Conservation (phyloP, 2,888 invertebrate species). For the Scaptomyza cyrtandrae region DNA sequence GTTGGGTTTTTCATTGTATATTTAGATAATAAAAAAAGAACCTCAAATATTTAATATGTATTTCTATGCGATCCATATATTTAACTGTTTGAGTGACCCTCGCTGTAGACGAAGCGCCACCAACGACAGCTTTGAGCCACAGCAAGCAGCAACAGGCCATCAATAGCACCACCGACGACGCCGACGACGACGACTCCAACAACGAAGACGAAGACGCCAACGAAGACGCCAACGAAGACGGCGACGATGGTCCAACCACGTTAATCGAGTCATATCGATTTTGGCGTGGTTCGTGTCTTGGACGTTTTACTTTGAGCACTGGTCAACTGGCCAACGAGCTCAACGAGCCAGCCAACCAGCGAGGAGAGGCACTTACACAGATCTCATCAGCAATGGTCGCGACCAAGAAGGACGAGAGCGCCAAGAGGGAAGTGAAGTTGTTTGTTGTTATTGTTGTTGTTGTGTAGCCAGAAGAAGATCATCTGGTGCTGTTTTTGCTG, state of each 20-base stretch:
- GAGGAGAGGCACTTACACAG: slow-evolving; percentile 63
- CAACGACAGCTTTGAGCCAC: slow-evolving; percentile 61
- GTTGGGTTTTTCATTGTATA: too few relatives aligned
- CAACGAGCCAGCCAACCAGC: slow-evolving; percentile 21
- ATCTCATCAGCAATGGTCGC: slow-evolving; percentile 64
- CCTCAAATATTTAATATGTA: too few relatives aligned
- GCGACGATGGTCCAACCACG: slow-evolving; percentile 58
- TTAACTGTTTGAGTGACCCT: slow-evolving; percentile 17
- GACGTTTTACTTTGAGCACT: slow-evolving; percentile 67
- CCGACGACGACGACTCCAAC: not conserved
- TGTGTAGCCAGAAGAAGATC: slow-evolving; percentile 24
- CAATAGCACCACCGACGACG: slow-evolving; percentile 74
- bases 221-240: slow-evolving; percentile 17
- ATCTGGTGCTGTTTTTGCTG: slow-evolving; percentile 6
- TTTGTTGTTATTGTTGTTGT: slow-evolving; percentile 7
- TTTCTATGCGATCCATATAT: not conserved
- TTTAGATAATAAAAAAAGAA: too few relatives aligned
- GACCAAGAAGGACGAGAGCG: slow-evolving; percentile 26
- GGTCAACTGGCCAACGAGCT: slow-evolving; percentile 23
- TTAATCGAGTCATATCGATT: slow-evolving; percentile 80
- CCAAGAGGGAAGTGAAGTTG: not conserved
- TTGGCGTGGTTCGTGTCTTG: slow-evolving; percentile 76
- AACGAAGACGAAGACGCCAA: slow-evolving; percentile 13
- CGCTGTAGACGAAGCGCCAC: slow-evolving; percentile 60
- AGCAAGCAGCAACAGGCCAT: slow-evolving; percentile 57